Percentiles rank a stretch among this genome's conserved stretches.
Evolutionary conservation across 2,797 vertebrate species (phyloP).

Genomic region (Urosaurus nigricauda): DNA sequence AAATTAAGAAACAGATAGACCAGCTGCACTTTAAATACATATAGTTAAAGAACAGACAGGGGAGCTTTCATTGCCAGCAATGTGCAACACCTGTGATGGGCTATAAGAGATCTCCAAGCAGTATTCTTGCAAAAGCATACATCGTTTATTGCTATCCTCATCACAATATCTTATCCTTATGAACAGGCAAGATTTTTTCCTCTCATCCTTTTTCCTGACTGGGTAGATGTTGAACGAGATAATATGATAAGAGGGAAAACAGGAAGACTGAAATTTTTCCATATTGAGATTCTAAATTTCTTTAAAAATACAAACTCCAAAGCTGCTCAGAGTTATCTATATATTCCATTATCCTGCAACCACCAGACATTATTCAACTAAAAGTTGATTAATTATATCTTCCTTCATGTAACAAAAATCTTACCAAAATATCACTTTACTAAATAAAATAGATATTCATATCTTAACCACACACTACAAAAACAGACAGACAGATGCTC

Average conservation of each 20-base stretch:
- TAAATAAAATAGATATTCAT: background rate
- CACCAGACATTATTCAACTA: background rate
- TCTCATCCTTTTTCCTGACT: background rate
- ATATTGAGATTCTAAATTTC: background rate
- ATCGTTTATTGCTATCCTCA: slow-evolving; percentile 12
- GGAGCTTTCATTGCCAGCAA: slow-evolving; percentile 25
- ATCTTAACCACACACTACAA: background rate
- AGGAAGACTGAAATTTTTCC: background rate
- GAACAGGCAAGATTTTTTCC: background rate
- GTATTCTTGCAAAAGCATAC: slow-evolving; percentile 7
- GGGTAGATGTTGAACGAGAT: background rate
- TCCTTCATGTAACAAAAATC: background rate
- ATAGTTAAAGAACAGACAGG: slow-evolving; percentile 12
- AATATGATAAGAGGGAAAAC: background rate
- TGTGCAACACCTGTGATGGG: slow-evolving; percentile 20
- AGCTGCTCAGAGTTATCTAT: background rate
- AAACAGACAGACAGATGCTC: background rate
- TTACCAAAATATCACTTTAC: background rate
- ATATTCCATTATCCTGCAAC: background rate
- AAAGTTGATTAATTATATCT: background rate
- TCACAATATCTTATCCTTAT: slow-evolving; percentile 7
- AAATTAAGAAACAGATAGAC: slow-evolving; percentile 34
- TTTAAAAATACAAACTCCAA: background rate
- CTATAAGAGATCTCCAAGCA: slow-evolving; percentile 23
- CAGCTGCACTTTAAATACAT: slow-evolving; percentile 36